Conservation (phyloP, 2,797 vertebrate species). For the Prionace glauca region DNA sequence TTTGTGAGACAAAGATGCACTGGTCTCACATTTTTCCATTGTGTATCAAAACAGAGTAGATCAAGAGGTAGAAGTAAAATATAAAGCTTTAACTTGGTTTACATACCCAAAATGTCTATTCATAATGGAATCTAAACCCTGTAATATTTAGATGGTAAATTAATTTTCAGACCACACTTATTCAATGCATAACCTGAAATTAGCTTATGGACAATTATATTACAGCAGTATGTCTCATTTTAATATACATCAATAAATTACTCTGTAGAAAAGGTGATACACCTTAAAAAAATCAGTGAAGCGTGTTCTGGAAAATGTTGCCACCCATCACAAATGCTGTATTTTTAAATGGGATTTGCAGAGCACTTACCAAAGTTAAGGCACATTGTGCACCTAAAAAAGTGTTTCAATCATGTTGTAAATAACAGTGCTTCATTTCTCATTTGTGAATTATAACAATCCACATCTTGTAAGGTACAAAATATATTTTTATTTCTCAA, state of each 20-base stretch:
- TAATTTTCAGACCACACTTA: background rate
- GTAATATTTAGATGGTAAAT: background rate
- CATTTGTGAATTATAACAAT: background rate
- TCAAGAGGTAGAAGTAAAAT: background rate
- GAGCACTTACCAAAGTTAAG: background rate
- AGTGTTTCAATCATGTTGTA: background rate
- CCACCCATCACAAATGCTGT: background rate
- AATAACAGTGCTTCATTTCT: background rate
- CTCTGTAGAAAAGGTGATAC: background rate
- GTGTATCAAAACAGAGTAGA: background rate
- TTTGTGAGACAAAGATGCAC: background rate
- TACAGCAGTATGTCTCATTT: background rate
- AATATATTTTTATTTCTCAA: background rate
- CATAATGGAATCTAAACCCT: background rate
- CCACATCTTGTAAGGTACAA: background rate
- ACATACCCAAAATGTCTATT: background rate
- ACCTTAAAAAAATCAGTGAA: background rate
- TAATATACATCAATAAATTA: background rate
- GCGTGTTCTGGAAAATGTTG: background rate
- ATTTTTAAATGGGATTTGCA: slow-evolving; percentile 28
- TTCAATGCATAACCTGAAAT: background rate
- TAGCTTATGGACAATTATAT: background rate
- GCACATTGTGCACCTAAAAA: background rate
- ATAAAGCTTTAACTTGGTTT: background rate
- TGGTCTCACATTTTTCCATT: background rate